These are phyloP conservation scores for Nerophis lumbriciformis DNA, from an alignment of 2,113 vertebrate genomes.

Conservation along the genomic window DNA sequence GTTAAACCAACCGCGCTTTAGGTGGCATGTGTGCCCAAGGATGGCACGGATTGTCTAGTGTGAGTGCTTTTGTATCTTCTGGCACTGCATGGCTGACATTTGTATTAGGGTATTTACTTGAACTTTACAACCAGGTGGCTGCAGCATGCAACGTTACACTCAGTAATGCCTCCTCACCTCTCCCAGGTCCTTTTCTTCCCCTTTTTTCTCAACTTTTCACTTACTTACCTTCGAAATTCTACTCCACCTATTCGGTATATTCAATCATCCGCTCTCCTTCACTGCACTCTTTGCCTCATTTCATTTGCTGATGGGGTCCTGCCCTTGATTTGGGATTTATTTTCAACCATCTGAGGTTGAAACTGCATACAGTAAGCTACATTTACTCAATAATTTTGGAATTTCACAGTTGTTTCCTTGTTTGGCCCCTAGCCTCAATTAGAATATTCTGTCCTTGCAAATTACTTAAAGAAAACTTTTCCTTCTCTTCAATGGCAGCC, in stretches of 20 bases:
- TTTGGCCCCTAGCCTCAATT: neutral
- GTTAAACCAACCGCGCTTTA: too few relatives aligned
- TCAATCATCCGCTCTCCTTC: slow-evolving; percentile 1
- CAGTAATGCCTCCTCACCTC: neutral
- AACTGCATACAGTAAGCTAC: neutral
- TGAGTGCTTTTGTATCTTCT: neutral
- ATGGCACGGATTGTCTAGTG: too few relatives aligned
- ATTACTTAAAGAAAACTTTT: slow-evolving; percentile 18
- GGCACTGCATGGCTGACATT: slow-evolving; percentile 39
- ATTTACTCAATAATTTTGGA: neutral
- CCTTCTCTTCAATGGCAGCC: neutral
- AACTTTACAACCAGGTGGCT: slow-evolving; percentile 42
- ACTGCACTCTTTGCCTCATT: neutral
- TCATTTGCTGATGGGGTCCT: neutral
- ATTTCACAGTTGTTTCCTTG: neutral
- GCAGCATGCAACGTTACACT: slow-evolving; percentile 17
- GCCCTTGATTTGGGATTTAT: neutral
- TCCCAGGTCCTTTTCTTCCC: neutral
- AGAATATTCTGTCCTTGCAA: neutral
- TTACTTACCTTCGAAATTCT: neutral
- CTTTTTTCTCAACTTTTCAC: too few relatives aligned
- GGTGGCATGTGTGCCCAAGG: too few relatives aligned
- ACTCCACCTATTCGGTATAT: neutral
- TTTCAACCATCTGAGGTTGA: neutral
- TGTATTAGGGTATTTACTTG: slow-evolving; percentile 37